Base-by-base conservation (phyloP, 2,797 vertebrate species). In the Lerista edwardsae region DNA sequence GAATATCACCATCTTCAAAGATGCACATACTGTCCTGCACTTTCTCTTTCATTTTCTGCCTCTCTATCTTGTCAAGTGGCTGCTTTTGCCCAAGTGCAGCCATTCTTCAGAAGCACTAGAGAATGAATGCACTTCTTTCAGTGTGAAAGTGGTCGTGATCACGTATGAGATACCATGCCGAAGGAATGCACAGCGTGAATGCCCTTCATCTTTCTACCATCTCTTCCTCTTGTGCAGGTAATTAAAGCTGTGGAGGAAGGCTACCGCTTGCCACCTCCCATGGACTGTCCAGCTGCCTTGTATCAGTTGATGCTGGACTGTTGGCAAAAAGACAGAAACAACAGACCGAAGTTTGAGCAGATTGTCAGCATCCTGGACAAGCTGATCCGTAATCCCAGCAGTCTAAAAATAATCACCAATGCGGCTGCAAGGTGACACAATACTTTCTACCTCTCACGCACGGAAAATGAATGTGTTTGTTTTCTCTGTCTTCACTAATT, bases 231-330 rank as follows among this genome's bases (percentile, higher is more conserved):
- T 89, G 69, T 79, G 69, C 93, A 99, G 98, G 98, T 99, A 92
- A 99, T 99, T 93, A 99, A 99, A 94, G 98, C 98, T 41, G 98
- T 99, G 79, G 98, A 99, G 87, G 98, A 99, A 94, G 98, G 98
- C 77, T 99, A 99, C 93, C 97, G 98, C 68, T 95, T 99, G 92
- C 98, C 98, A 1, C 98, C 98, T 34, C 98, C 98, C 78, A 99
- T 99, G 98, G 98, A 99, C 96, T 99, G 98, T 92, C 98, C 98
- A 79, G 98, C 98, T 84, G 98, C 98, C 36, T 96, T 99, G 78
- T 99, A 99, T 94, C 98, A 99, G 95, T 96, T 99, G 94, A 99
- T 99, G 98, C 94, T 99, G 92, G 98, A 99, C 96, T 99, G 98
- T 91, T 99, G 98, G 98, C 98, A 99, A 95, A 99, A 99, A 87